phyloP scores from a whole-genome alignment of 2,888 invertebrate genomes.

The Yponomeuta sedellus region DNA sequence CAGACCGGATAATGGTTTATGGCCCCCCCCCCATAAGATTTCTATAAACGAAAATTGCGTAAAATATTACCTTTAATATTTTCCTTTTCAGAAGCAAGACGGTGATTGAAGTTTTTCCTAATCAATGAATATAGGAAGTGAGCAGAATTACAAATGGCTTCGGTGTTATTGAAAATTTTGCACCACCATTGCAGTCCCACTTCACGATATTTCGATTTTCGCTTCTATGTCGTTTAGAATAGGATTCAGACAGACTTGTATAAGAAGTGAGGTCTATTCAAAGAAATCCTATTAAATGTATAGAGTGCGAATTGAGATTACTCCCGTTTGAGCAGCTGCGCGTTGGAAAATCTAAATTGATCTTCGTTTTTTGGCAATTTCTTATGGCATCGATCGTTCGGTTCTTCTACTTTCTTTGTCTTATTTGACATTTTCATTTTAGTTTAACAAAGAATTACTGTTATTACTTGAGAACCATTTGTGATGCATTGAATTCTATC shows the following conservation, averaged over 20 bases:
- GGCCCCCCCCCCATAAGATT: too few species aligned
- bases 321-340: background rate
- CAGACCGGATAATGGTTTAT: too few species aligned
- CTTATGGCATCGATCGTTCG: background rate
- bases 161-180: constrained; percentile 5
- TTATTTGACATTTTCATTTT: background rate
- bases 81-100: background rate
- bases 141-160: constrained; percentile 21
- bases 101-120: constrained; percentile 7
- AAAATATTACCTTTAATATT: constrained; percentile 4
- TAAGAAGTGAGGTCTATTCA: too few species aligned
- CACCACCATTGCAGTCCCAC: background rate
- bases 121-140: constrained; percentile 3
- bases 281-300: background rate
- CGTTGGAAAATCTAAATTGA: background rate
- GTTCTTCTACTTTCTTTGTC: background rate
- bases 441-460: background rate
- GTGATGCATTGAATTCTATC: too few species aligned
- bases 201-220: background rate
- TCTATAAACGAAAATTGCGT: background rate
- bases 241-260: background rate
- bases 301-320: background rate
- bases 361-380: background rate
- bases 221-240: background rate
- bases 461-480: too few species aligned